Evolutionary conservation across 1,140 invertebrate species (phyloP).

Genomic region (Rhagoletis pomonella): DNA sequence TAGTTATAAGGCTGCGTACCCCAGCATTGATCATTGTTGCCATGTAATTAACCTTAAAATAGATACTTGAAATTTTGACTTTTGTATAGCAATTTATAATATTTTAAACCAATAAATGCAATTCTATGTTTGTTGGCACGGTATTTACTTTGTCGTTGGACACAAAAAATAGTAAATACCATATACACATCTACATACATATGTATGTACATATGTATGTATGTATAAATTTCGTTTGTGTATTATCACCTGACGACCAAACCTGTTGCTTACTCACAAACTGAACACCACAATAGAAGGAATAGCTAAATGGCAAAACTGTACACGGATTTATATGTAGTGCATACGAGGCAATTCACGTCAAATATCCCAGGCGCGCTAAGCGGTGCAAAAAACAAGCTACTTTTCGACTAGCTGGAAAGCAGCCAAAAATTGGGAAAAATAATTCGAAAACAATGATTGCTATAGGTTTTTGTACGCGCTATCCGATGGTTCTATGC

Average conservation of each 20-base stretch:
- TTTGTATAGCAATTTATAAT: neutral
- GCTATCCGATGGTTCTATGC: no score
- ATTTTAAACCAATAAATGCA: neutral
- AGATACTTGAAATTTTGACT: neutral
- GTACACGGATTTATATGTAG: no score
- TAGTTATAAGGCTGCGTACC: neutral
- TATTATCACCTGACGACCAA: constrained; percentile 46
- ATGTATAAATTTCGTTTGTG: neutral
- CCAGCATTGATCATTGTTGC: neutral
- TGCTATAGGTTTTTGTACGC: no score
- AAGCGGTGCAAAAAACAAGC: no score
- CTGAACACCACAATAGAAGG: neutral
- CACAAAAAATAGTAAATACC: no score
- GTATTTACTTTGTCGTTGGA: no score
- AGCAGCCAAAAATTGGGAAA: no score
- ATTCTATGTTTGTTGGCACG: neutral
- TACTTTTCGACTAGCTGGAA: no score
- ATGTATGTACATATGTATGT: neutral
- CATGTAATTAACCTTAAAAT: constrained; percentile 30
- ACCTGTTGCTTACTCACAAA: constrained; percentile 14
- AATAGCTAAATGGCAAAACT: neutral
- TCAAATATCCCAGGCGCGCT: no score
- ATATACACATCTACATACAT: no score
- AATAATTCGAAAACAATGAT: no score
- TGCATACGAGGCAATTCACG: no score